These are phyloP conservation scores for Conger conger DNA, from an alignment of 2,113 vertebrate genomes.

Conservation along the genomic window DNA sequence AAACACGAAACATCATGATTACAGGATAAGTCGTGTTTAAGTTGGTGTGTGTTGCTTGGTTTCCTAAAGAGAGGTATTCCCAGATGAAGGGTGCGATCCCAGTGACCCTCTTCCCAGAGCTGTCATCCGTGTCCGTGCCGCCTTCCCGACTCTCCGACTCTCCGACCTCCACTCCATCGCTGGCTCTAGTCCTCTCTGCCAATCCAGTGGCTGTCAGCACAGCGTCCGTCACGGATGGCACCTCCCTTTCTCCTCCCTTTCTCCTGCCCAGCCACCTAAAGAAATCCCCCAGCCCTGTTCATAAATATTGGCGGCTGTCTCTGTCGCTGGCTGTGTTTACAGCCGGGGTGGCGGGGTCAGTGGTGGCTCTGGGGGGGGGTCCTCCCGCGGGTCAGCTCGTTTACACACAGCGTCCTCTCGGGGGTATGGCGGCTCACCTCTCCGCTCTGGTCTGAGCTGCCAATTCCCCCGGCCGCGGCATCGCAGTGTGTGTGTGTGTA, in stretches of 20 bases:
- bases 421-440: neutral
- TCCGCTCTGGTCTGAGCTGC: neutral
- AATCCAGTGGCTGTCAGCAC: neutral
- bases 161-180: neutral
- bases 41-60: too few species aligned
- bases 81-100: too few species aligned
- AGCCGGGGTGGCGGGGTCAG: conserved; percentile 10
- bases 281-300: neutral
- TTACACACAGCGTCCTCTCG: neutral
- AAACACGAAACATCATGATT: neutral
- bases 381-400: neutral
- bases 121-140: too few species aligned
- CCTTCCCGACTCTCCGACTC: too few species aligned
- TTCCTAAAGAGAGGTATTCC: too few species aligned
- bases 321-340: neutral
- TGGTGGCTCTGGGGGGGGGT: neutral
- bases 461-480: neutral
- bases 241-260: neutral
- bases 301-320: conserved; percentile 5
- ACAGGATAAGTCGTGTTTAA: too few species aligned
- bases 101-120: too few species aligned
- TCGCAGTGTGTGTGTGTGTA: too few species aligned
- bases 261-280: neutral
- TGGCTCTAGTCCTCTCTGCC: neutral
- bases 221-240: neutral